Conservation (phyloP, 2,113 vertebrate genomes). For the Colossoma macropomum region DNA sequence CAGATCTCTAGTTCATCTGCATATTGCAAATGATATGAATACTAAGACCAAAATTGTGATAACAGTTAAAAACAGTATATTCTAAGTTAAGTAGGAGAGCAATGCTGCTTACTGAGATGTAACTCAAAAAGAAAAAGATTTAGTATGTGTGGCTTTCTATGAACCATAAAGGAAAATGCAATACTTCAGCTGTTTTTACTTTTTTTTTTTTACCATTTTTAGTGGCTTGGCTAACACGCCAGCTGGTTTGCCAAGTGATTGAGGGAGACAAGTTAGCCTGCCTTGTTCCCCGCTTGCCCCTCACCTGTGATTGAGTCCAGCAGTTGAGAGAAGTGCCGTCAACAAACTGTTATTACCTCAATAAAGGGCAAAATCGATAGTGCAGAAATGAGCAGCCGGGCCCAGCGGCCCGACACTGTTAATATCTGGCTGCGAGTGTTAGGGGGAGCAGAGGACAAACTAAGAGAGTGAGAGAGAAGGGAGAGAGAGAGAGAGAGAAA, state of each 20-base stretch:
- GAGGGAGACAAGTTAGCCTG: slow-evolving; percentile 52
- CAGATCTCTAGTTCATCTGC: no score
- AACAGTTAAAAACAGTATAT: no score
- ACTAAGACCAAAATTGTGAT: no score
- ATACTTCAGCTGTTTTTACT: neutral
- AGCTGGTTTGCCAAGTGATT: slow-evolving; percentile 37
- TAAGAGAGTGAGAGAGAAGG: neutral
- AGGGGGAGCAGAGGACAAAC: slow-evolving; percentile 79
- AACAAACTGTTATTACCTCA: slow-evolving; percentile 92
- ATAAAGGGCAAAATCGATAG: slow-evolving; percentile 93
- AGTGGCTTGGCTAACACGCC: slow-evolving; percentile 18
- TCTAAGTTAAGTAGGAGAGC: no score
- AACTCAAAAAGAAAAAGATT: neutral
- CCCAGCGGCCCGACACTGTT: slow-evolving; percentile 87
- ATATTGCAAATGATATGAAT: no score
- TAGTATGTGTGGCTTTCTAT: neutral
- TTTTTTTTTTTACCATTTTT: no score
- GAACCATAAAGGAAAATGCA: neutral
- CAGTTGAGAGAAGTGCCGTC: slow-evolving; percentile 88
- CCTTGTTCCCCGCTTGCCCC: slow-evolving; percentile 52
- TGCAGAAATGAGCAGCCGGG: slow-evolving; percentile 91
- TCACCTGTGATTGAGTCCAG: slow-evolving; percentile 86
- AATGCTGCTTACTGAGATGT: neutral
- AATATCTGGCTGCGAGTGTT: slow-evolving; percentile 82
- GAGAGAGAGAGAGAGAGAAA: slow-evolving; percentile 51